Percentiles rank a stretch among this genome's conserved stretches.
These are phyloP conservation scores for Pyrochroa serraticornis DNA, from an alignment of 2,888 invertebrate species.

Conservation along the genomic window DNA sequence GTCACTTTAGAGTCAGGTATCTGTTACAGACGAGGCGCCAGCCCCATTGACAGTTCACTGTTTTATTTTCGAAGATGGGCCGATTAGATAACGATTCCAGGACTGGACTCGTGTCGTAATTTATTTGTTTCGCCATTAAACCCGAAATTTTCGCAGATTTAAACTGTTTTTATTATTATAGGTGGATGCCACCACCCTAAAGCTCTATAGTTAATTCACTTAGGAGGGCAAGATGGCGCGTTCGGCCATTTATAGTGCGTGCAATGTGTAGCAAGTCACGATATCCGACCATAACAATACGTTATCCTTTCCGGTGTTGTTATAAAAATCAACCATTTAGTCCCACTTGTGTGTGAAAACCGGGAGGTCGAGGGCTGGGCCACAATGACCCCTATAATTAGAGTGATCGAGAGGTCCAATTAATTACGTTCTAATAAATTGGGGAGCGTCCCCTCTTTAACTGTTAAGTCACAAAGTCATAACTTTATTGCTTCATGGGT, in stretches of 20 bases:
- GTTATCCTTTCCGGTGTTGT: slow-evolving; percentile 41
- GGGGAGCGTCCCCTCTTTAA: too few species aligned
- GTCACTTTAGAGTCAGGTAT: slow-evolving; percentile 38
- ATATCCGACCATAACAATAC: slow-evolving; percentile 45
- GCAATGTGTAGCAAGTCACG: slow-evolving; percentile 41
- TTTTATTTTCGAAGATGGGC: slow-evolving; percentile 43
- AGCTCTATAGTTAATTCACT: slow-evolving; percentile 30
- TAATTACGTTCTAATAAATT: slow-evolving; percentile 7
- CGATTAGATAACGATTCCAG: slow-evolving; percentile 38
- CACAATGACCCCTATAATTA: slow-evolving; percentile 34
- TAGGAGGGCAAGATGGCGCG: slow-evolving; percentile 42
- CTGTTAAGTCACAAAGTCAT: too few species aligned
- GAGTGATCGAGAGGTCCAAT: slow-evolving; percentile 31
- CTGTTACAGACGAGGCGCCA: slow-evolving; percentile 46
- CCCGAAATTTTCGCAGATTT: slow-evolving; percentile 1
- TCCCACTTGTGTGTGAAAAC: slow-evolving; percentile 17
- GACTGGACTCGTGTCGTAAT: too few species aligned
- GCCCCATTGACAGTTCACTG: slow-evolving; percentile 47
- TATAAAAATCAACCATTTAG: slow-evolving; percentile 22
- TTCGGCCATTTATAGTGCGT: slow-evolving; percentile 38
- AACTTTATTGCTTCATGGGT: too few species aligned
- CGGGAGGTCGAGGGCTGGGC: slow-evolving; percentile 34
- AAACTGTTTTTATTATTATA: background rate
- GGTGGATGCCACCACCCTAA: background rate
- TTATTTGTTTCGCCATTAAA: slow-evolving; percentile 12